These are phyloP conservation scores for Acromyrmex heyeri DNA, from an alignment of 1,140 invertebrate genomes.

Conservation along the genomic window DNA sequence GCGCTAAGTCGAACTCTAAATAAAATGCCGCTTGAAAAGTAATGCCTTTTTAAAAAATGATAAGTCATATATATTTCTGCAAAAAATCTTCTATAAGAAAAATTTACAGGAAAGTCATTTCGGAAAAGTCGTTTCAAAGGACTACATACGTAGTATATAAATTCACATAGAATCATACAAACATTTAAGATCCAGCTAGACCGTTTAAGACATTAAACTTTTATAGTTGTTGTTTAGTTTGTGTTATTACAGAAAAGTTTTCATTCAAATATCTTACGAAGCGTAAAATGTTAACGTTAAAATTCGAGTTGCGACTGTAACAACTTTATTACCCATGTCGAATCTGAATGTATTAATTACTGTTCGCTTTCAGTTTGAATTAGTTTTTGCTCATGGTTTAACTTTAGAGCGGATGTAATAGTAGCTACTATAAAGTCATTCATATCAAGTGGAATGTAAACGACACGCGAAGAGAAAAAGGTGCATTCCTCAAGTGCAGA, in stretches of 20 bases:
- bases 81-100: neutral
- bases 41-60: neutral
- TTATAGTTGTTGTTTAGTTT: no score
- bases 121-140: no score
- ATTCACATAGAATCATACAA: no score
- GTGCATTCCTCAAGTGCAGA: conserved; percentile 55
- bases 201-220: no score
- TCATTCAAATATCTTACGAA: neutral
- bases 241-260: neutral
- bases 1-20: neutral
- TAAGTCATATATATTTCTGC: neutral
- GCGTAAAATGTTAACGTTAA: conserved; percentile 35
- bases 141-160: no score
- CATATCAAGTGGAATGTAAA: conserved; percentile 53
- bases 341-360: conserved; percentile 68
- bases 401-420: conserved; percentile 30
- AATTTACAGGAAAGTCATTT: neutral
- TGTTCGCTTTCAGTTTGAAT: conserved; percentile 36
- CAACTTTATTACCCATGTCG: conserved; percentile 45
- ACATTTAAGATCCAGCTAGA: no score
- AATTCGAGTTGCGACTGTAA: neutral
- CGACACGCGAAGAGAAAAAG: conserved; percentile 53
- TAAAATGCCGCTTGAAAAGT: neutral
- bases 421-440: conserved; percentile 49
- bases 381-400: conserved; percentile 46